A percentile compares a stretch with the other conserved stretches of the same genome.
These are phyloP conservation scores for Volucella inflata DNA, from an alignment of 2,888 invertebrate genomes.

Conservation along the genomic window DNA sequence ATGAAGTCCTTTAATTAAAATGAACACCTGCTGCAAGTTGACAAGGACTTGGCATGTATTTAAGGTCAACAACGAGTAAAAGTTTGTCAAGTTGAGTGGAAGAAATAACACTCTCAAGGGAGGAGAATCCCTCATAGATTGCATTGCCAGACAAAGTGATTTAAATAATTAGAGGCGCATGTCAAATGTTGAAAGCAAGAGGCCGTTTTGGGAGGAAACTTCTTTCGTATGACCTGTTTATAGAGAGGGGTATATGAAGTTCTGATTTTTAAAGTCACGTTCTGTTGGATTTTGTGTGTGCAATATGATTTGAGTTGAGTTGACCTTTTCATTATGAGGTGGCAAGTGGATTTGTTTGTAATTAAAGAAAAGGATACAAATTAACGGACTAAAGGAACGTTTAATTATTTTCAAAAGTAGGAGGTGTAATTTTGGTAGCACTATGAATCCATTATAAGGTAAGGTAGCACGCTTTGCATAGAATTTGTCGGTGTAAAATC, in stretches of 20 bases:
- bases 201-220: background rate
- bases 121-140: conserved; percentile 18
- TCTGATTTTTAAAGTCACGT: conserved; percentile 16
- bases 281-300: conserved; percentile 3
- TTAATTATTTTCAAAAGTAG: too few species aligned
- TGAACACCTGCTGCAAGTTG: conserved; percentile 48
- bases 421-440: too few species aligned
- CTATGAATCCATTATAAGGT: too few species aligned
- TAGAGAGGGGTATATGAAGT: conserved; percentile 74
- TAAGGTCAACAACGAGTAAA: conserved; percentile 35
- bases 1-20: conserved; percentile 64
- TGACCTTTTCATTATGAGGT: conserved; percentile 21
- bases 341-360: background rate
- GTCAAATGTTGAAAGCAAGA: background rate
- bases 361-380: background rate
- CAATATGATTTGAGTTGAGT: conserved; percentile 9
- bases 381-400: too few species aligned
- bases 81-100: conserved; percentile 50
- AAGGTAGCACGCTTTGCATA: too few species aligned
- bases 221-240: conserved; percentile 77
- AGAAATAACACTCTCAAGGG: too few species aligned
- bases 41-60: conserved; percentile 35
- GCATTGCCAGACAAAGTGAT: conserved; percentile 55
- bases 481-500: too few species aligned
- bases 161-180: conserved; percentile 58